phyloP scores from a whole-genome alignment of 2,113 vertebrate species.

The Athene cunicularia region DNA sequence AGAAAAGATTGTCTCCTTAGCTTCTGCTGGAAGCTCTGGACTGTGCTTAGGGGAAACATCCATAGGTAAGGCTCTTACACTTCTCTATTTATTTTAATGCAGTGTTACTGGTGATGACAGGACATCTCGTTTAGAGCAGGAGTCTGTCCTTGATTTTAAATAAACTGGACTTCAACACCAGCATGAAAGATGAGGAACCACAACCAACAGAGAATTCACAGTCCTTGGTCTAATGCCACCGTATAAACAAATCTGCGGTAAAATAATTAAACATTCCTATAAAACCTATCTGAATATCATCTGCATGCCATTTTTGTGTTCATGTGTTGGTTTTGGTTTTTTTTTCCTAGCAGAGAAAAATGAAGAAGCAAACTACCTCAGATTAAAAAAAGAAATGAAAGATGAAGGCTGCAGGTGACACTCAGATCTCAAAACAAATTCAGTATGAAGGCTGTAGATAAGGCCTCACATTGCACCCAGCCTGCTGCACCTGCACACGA shows the following conservation, averaged over 20 bases:
- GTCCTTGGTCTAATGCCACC: background rate
- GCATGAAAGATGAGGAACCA: background rate
- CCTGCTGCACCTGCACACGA: rapidly evolving
- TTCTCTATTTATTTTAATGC: background rate
- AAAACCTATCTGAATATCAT: background rate
- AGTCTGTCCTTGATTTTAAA: background rate
- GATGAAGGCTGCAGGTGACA: background rate
- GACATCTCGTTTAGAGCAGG: background rate
- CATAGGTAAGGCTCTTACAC: background rate
- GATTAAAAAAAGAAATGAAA: background rate
- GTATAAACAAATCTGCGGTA: background rate
- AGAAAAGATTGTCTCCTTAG: background rate
- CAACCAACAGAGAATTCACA: background rate
- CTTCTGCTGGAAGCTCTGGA: background rate
- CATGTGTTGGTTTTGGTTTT: no score
- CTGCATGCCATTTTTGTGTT: background rate
- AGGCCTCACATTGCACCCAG: background rate
- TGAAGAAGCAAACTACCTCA: background rate
- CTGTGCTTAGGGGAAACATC: background rate
- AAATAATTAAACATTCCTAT: background rate
- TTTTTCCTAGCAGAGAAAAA: background rate
- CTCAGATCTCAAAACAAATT: background rate
- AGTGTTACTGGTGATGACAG: background rate
- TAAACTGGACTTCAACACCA: background rate
- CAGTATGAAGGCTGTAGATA: rapidly evolving